A percentile compares a stretch with the other conserved stretches of the same genome.
Evolutionary conservation across 2,797 vertebrate species (phyloP).

Genomic region (Rhodeus uyekii): DNA sequence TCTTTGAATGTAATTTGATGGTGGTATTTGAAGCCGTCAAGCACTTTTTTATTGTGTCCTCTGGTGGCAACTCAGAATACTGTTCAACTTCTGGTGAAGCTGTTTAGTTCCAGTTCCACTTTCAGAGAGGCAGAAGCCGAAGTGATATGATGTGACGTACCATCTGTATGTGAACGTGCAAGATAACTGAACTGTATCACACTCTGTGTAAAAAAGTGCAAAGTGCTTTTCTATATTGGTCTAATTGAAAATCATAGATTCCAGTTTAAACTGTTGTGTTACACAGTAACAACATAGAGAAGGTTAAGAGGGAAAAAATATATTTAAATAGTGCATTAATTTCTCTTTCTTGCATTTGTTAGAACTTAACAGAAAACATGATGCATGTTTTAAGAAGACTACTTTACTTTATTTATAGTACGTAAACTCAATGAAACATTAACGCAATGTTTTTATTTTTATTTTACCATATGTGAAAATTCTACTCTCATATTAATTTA

Average conservation of each 20-base stretch:
- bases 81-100: not conserved
- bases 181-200: not conserved
- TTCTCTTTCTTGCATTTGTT: not conserved
- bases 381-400: not conserved
- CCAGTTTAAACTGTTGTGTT: not conserved
- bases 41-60: constrained; percentile 26
- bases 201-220: not conserved
- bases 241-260: not conserved
- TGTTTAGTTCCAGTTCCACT: too few relatives aligned
- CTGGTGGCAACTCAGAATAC: constrained; percentile 60
- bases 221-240: not conserved
- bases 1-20: not conserved
- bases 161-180: not conserved
- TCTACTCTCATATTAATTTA: not conserved
- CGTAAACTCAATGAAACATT: not conserved
- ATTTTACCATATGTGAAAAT: not conserved
- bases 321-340: not conserved
- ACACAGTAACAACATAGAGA: not conserved
- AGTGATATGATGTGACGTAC: too few relatives aligned
- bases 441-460: not conserved
- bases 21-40: not conserved
- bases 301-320: not conserved
- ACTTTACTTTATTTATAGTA: not conserved
- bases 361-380: not conserved
- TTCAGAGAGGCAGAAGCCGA: not conserved